Evolutionary conservation across 1,140 invertebrate species (phyloP).

Genomic region (Batillaria attramentaria): DNA sequence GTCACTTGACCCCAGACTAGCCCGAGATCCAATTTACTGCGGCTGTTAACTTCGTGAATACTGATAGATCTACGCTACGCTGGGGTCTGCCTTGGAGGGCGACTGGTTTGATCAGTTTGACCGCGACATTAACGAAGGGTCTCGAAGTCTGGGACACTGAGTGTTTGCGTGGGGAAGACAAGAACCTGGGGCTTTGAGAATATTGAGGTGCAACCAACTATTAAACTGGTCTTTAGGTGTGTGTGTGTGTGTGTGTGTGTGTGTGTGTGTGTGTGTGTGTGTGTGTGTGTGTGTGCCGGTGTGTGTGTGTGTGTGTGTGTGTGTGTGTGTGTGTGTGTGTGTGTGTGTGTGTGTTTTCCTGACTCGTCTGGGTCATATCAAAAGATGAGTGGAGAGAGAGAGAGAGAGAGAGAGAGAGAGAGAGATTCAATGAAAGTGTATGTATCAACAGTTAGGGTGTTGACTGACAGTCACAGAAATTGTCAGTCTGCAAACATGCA

Average conservation of each 20-base stretch:
- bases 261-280: constrained; percentile 3
- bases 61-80: neutral
- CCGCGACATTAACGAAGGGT: neutral
- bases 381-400: neutral
- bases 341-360: constrained; percentile 12
- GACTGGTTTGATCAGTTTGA: neutral
- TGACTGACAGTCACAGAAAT: neutral
- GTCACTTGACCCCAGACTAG: too few species aligned
- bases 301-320: constrained; percentile 16
- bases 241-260: constrained; percentile 26
- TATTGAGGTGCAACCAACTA: too few species aligned
- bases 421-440: neutral
- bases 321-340: constrained; percentile 9
- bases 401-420: constrained; percentile 8
- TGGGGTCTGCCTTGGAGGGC: neutral
- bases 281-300: constrained; percentile 1
- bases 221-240: too few species aligned
- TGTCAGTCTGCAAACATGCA: neutral
- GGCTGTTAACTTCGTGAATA: too few species aligned
- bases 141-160: neutral
- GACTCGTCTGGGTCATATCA: neutral
- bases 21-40: too few species aligned
- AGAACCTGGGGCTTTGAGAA: too few species aligned
- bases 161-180: neutral
- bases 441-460: neutral